Conservation (phyloP, 2,797 vertebrate genomes). For the Falco concolor region DNA sequence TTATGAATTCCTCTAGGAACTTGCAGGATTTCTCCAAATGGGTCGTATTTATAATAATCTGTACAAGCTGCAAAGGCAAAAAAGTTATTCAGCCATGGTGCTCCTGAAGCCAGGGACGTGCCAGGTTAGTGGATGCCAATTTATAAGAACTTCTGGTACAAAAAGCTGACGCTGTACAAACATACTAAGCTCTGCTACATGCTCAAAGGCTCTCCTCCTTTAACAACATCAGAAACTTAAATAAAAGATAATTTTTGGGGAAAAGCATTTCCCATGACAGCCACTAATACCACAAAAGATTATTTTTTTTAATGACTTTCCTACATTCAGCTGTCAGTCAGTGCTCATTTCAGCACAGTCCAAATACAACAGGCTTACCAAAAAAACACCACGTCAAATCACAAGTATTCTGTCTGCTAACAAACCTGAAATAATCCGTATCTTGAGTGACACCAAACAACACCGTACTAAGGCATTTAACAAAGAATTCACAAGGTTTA, state of each 20-base stretch:
- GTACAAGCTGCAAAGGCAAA: conserved; percentile 82
- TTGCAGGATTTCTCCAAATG: conserved; percentile 94
- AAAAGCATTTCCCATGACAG: conserved; percentile 66
- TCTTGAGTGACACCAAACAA: conserved; percentile 39
- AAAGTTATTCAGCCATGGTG: neutral
- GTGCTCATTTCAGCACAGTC: neutral
- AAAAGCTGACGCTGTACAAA: neutral
- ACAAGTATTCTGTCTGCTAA: neutral
- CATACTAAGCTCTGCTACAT: neutral
- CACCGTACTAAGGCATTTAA: neutral
- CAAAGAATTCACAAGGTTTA: neutral
- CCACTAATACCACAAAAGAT: conserved; percentile 45
- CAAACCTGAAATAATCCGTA: neutral
- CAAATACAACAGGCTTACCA: conserved; percentile 38
- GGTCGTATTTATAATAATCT: conserved; percentile 96
- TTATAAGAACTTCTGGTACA: neutral
- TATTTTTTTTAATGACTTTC: conserved; percentile 4
- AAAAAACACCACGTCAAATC: conserved; percentile 13
- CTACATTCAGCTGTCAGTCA: conserved; percentile 53
- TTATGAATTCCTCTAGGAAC: conserved; percentile 95
- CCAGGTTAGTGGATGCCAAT: neutral
- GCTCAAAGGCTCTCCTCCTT: conserved; percentile 41
- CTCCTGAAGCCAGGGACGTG: neutral
- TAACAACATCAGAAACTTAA: conserved; percentile 40
- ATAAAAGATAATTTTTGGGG: neutral